phyloP scores from a whole-genome alignment of 2,113 vertebrate genomes.

The Psephotus haematonotus region DNA sequence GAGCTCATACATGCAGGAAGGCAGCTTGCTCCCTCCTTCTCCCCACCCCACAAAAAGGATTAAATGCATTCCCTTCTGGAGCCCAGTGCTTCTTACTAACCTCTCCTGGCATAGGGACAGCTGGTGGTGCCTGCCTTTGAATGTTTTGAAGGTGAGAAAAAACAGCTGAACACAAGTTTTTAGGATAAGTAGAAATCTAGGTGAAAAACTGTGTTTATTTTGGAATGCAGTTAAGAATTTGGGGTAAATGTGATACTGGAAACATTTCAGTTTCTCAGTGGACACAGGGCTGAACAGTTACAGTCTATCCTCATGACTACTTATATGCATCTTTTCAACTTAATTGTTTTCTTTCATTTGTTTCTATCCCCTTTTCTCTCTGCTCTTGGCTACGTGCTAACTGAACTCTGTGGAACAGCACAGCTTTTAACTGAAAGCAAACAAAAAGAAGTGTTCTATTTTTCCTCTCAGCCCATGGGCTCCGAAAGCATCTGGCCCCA shows the following conservation, averaged over 20 bases:
- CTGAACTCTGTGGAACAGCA: not conserved
- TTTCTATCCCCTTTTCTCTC: not conserved
- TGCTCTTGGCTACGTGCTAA: not conserved
- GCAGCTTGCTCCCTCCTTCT: not conserved
- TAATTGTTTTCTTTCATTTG: not conserved
- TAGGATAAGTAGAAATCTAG: not conserved
- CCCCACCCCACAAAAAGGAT: not conserved
- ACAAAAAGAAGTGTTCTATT: not conserved
- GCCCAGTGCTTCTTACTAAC: not conserved
- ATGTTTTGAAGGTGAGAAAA: not conserved
- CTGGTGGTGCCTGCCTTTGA: not conserved
- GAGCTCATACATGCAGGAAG: not conserved
- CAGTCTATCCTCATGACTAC: not conserved
- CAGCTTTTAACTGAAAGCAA: constrained; percentile 2
- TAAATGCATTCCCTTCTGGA: not conserved
- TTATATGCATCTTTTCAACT: not conserved
- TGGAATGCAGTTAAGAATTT: not conserved
- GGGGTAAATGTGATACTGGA: not conserved
- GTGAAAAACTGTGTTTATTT: not conserved
- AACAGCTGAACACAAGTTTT: not conserved
- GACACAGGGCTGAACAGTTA: not conserved
- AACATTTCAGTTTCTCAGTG: not conserved
- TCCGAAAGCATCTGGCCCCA: not conserved
- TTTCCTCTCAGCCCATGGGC: not conserved
- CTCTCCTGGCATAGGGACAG: not conserved